Evolutionary conservation across 1,140 invertebrate species (phyloP).

Genomic region (Pseudomyrmex gracilis): DNA sequence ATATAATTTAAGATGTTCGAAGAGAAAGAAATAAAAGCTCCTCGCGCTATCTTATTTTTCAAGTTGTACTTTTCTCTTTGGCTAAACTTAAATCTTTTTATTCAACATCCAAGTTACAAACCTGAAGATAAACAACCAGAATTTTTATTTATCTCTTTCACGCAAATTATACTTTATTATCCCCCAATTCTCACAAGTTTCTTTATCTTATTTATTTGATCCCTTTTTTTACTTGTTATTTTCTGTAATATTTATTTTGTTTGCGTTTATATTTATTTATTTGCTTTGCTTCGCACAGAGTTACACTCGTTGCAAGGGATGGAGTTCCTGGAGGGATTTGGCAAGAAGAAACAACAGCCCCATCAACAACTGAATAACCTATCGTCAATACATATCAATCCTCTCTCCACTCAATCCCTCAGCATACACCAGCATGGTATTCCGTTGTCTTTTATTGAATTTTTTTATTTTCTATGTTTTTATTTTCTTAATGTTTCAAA

Average conservation of each 20-base stretch:
- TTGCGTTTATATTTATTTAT: slow-evolving; percentile 11
- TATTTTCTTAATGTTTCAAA: background rate
- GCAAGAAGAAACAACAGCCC: slow-evolving; percentile 83
- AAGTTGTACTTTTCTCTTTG: background rate
- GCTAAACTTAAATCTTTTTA: background rate
- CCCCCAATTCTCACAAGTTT: no score
- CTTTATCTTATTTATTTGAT: no score
- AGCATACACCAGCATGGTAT: slow-evolving; percentile 96
- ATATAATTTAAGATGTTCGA: slow-evolving; percentile 1
- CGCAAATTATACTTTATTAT: no score
- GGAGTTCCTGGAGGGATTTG: slow-evolving; percentile 85
- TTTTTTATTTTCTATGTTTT: background rate
- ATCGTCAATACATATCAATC: slow-evolving; percentile 81
- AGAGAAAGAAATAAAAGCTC: slow-evolving; percentile 1
- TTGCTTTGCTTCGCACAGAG: slow-evolving; percentile 71
- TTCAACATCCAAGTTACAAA: background rate
- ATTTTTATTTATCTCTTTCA: background rate
- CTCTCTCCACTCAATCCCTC: slow-evolving; percentile 91
- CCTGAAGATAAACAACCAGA: background rate
- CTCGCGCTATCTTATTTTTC: background rate
- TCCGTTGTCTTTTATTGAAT: slow-evolving; percentile 22
- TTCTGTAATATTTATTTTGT: no score
- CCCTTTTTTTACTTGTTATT: background rate
- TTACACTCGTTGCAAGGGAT: slow-evolving; percentile 83
- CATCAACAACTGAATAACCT: slow-evolving; percentile 77